Evolutionary conservation across 2,797 vertebrate genomes (phyloP).

Genomic region (Cyprinodon diabolis): DNA sequence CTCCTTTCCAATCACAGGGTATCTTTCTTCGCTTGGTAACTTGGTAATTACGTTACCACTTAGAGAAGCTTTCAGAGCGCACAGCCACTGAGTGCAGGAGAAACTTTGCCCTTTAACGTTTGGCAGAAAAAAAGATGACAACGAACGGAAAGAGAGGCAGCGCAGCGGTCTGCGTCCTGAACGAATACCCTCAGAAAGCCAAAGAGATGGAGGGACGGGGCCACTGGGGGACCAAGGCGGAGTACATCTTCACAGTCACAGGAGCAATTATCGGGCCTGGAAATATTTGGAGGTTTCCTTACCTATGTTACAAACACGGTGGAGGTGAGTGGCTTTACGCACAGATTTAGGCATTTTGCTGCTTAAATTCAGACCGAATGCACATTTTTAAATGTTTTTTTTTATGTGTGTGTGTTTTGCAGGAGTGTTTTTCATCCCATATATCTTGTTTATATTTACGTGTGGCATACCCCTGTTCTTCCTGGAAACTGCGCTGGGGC

Average conservation of each 20-base stretch:
- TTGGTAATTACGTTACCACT: not conserved
- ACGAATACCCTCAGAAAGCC: not conserved
- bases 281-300: slow-evolving; percentile 91
- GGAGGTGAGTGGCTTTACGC: slow-evolving; percentile 79
- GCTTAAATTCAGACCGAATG: not conserved
- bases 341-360: not conserved
- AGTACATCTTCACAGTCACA: slow-evolving; percentile 73
- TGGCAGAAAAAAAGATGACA: slow-evolving; percentile 1
- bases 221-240: slow-evolving; percentile 62
- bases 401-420: not conserved
- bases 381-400: not conserved
- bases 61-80: not conserved
- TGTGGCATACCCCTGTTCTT: slow-evolving; percentile 81
- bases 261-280: slow-evolving; percentile 79
- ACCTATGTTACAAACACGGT: slow-evolving; percentile 92
- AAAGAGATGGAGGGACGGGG: slow-evolving; percentile 30
- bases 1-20: too few relatives aligned
- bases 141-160: not conserved
- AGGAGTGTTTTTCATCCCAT: slow-evolving; percentile 82
- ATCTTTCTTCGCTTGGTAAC: not conserved
- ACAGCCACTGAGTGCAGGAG: not conserved
- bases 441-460: slow-evolving; percentile 76
- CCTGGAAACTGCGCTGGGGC: slow-evolving; percentile 77
- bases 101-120: not conserved
- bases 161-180: not conserved